Base-by-base conservation (phyloP, 2,113 vertebrate genomes). In the Leuciscus idus region DNA sequence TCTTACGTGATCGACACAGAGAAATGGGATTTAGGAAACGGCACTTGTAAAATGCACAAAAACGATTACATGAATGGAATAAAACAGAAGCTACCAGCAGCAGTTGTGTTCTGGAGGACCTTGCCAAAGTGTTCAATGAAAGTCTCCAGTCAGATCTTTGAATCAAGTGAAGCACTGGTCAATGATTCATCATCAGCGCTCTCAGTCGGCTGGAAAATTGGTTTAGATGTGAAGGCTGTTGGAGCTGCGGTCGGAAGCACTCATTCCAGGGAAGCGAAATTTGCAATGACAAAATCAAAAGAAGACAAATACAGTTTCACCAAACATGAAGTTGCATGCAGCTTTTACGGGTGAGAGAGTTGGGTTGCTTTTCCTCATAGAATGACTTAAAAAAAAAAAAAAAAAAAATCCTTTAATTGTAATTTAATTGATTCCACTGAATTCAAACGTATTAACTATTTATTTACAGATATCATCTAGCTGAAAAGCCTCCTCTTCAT, bases 151-250 rank as follows among this genome's bases (percentile, higher is more conserved):
- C 36, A 1, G 0, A 0, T 91, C 1, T 91, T 87, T 33, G 85
- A 86, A 19, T 95, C 94, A 4, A 92, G 79, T 0, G 92, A 94
- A 66, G 55, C 17, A 0, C 87, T 95, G 1, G 90, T 94, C 26
- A 68, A 6, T 0, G 89, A 87, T 0, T 88, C 90, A 0, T 90
- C 92, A 2, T 81, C 90, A 0, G 87, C 26, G 0, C 91, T 96
- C 70, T 74, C 30, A 2, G 93, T 92, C 0, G 11, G 93, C 87
- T 96, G 95, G 95, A 75, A 70, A 72, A 0, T 21, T 0, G 95
- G 89, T 1, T 92, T 96, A 17, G 64, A 94, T 0, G 15, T 96
- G 4, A 55, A 36, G 2, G 12, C 78, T 0, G 89, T 85, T 0
- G 2, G 0, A 6, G 84, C 77, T 0, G 0, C 72, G 1, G 9